Base-by-base conservation (phyloP, 2,888 invertebrate genomes). In the Yponomeuta malinellus region DNA sequence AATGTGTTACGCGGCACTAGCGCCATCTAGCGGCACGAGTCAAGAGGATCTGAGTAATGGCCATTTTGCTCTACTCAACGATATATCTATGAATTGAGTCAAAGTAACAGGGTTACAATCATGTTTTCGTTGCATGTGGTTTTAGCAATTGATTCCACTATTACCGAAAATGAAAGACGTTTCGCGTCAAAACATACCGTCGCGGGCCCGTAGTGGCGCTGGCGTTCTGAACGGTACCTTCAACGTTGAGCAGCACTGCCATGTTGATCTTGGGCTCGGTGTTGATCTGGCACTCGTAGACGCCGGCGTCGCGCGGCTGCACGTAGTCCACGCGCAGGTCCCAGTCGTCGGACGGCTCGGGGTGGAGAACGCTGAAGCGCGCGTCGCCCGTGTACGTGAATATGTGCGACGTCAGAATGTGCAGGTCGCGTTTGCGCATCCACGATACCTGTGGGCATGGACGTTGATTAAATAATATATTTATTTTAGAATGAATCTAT, bases 201-300 rank as follows among this genome's bases (percentile, higher is more conserved):
- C 23, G 23, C 23, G 23, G 23, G 23, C 23, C 23, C 23, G 23
- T 23, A 23, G 23, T 33, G 33, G 33, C 33, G 33, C 33, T 33
- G 33, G 33, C 33, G 33, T 33, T 33, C 33, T 1, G 3, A 33
- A 33, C 33, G 33, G 43, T 43, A 97, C 97, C 97, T 95, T 96
- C 96, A 71, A 97, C 96, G 79, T 94, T 94, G 72, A 97, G 93
- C 81, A 94, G 88, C 79, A 97, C 94, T 67, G 97, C 97, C 93
- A 97, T 94, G 88, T 96, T 97, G 85, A 97, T 96, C 87, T 97
- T 97, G 31, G 97, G 97, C 83, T 97, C 97, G 0, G 97, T 97
- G 89, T 97, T 97, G 77, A 97, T 96, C 93, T 97, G 97, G 80
- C 97, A 97, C 87, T 97, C 97, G 91, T 97, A 97, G 73, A 96